Evolutionary conservation across 2,797 vertebrate species (phyloP).

Genomic region (Falco berigora): DNA sequence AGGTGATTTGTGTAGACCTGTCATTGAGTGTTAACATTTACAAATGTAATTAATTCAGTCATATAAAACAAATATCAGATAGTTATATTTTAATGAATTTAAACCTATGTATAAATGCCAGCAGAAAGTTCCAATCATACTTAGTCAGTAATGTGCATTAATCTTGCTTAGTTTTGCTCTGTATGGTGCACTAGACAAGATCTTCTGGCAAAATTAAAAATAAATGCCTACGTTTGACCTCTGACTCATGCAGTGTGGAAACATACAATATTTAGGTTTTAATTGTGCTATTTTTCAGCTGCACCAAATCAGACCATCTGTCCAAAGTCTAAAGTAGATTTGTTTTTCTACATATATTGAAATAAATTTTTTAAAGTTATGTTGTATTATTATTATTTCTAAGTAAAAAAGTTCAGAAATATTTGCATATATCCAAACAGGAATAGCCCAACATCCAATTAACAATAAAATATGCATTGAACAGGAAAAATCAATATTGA

Average conservation of each 20-base stretch:
- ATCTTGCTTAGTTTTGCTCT: constrained; percentile 74
- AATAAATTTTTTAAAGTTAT: constrained; percentile 19
- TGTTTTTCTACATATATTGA: constrained; percentile 49
- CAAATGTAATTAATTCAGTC: constrained; percentile 65
- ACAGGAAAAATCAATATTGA: constrained; percentile 19
- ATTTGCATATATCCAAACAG: constrained; percentile 17
- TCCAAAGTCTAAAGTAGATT: constrained; percentile 55
- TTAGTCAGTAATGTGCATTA: constrained; percentile 76
- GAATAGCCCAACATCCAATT: background rate
- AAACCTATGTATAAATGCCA: constrained; percentile 65
- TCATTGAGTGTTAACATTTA: constrained; percentile 66
- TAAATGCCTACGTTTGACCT: constrained; percentile 73
- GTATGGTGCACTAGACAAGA: constrained; percentile 69
- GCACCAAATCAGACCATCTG: constrained; percentile 71
- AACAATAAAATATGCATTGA: constrained; percentile 15
- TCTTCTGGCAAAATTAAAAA: constrained; percentile 74
- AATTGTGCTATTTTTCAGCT: constrained; percentile 66
- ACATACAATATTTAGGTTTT: constrained; percentile 73
- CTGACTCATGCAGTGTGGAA: constrained; percentile 78
- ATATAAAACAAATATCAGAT: constrained; percentile 69
- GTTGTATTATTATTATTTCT: constrained; percentile 28
- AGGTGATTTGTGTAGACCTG: constrained; percentile 54
- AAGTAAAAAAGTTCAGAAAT: constrained; percentile 25
- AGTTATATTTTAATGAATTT: constrained; percentile 60
- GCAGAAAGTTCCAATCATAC: constrained; percentile 79